A percentile compares a stretch with the other conserved stretches of the same genome.
Conservation (phyloP, 2,797 vertebrate genomes). For the Smutsia gigantea region DNA sequence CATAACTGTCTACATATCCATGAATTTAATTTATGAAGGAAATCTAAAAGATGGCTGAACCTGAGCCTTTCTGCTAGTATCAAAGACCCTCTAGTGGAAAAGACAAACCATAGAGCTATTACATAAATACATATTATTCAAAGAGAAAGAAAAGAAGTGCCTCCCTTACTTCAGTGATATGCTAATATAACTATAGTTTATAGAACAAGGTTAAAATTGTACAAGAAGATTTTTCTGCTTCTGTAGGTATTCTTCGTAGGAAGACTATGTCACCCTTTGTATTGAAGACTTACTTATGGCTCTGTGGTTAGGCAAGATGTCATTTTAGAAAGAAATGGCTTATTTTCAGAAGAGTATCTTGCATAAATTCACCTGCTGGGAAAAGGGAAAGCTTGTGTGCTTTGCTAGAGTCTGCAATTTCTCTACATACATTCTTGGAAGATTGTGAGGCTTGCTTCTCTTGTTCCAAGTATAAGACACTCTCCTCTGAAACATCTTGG, state of each 20-base stretch:
- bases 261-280: background rate
- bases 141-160: background rate
- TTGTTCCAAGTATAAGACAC: background rate
- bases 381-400: background rate
- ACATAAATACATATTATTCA: background rate
- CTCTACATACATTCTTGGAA: background rate
- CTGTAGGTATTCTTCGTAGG: conserved; percentile 27
- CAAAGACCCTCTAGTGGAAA: background rate
- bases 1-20: background rate
- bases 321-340: background rate
- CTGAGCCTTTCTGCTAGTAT: background rate
- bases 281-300: background rate
- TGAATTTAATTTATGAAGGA: conserved; percentile 11
- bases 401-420: background rate
- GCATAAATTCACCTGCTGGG: background rate
- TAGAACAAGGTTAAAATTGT: conserved; percentile 59
- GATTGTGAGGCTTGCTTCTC: background rate
- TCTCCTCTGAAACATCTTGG: background rate
- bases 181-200: background rate
- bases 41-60: background rate
- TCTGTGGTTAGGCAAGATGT: conserved; percentile 20
- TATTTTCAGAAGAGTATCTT: conserved; percentile 38
- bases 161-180: background rate
- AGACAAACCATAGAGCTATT: background rate
- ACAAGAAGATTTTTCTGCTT: conserved; percentile 66